Conservation (phyloP, 2,113 vertebrate species). For the Bos taurus region DNA sequence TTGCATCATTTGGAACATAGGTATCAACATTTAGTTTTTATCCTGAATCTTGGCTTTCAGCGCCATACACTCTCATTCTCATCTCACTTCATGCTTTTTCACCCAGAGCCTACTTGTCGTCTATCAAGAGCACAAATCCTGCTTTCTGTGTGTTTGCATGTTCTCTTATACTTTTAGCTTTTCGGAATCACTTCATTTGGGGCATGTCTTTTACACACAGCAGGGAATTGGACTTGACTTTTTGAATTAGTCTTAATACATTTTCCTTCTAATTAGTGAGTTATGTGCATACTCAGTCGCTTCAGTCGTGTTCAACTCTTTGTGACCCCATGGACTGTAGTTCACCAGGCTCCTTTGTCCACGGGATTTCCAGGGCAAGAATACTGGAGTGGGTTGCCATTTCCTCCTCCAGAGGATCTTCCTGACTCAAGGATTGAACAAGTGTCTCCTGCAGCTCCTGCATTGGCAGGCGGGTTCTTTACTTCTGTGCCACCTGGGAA, state of each 20-base stretch:
- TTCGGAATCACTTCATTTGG: not conserved
- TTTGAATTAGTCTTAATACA: not conserved
- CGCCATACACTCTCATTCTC: not conserved
- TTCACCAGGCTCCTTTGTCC: not conserved
- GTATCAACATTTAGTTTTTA: rapidly evolving
- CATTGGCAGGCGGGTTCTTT: not conserved
- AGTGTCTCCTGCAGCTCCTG: not conserved
- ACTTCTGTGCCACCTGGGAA: not conserved
- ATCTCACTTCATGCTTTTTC: rapidly evolving
- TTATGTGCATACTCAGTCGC: rapidly evolving
- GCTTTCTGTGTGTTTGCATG: not conserved
- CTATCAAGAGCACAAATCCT: rapidly evolving
- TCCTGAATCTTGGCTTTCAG: rapidly evolving
- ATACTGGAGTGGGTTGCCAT: not conserved
- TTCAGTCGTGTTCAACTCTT: not conserved
- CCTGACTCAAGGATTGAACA: not conserved
- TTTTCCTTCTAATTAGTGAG: not conserved
- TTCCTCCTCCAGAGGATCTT: not conserved
- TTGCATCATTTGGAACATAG: rapidly evolving
- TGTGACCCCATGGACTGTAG: not conserved
- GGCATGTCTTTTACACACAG: rapidly evolving
- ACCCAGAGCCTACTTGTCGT: not conserved
- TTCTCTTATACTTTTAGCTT: not conserved
- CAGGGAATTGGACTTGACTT: not conserved
- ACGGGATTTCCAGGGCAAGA: not conserved